Evolutionary conservation across 2,888 invertebrate species (phyloP), one percentile per base, ranked within the genome.

Genomic region (Gibbula magus): DNA sequence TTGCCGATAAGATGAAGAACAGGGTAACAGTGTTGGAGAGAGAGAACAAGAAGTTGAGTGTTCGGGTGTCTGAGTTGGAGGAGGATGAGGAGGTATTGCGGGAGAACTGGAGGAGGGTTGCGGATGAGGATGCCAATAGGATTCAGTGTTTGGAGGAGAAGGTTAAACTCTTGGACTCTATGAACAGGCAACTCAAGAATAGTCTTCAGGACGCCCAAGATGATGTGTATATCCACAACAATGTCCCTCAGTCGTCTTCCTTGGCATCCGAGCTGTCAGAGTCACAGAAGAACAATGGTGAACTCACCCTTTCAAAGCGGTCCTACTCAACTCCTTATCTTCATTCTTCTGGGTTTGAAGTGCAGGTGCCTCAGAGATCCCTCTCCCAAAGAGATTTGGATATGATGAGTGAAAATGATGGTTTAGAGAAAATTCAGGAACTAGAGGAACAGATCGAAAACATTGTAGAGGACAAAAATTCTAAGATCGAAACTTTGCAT

Each of bases 91-190:
- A 88, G 78, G 87, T 87, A 25, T 77, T 89, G 61, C 85, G 87
- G 73, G 87, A 88, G 16, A 90, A 91, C 81, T 91, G 91, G 91
- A 83, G 86, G 25, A 85, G 88, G 74, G 89, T 89, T 53, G 91
- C 89, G 20, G 89, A 89, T 77, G 89, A 89, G 74, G 90, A 91
- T 75, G 86, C 88, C 8, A 88, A 88, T 67, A 88, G 89, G 75
- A 82, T 85, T 10, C 85, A 86, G 66, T 84, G 85, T 54, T 81
- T 89, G 61, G 89, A 89, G 75, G 89, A 89, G 77, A 91, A 91
- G 79, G 80, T 82, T 0, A 80, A 82, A 83, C 86, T 87, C 78
- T 76, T 89, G 53, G 88, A 89, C 78, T 67, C 79, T 52, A 54
- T 84, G 22, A 91, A 89, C 81, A 82, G 84, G n/a, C 88, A 90